Evolutionary conservation across 2,113 vertebrate genomes (phyloP).

Genomic region (Cathartes aura): DNA sequence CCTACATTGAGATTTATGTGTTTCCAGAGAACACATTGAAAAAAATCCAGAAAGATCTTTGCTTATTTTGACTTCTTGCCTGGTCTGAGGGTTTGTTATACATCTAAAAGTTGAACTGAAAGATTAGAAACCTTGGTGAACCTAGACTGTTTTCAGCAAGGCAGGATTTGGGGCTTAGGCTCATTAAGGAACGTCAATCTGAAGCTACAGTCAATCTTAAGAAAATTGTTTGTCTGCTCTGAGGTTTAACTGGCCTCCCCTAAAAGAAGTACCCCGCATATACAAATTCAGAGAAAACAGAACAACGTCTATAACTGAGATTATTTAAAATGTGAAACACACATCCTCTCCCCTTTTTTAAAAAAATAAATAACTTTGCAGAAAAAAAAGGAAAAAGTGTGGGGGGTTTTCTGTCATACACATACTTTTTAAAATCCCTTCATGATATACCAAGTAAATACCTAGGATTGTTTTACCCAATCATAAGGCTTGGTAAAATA

Average conservation of each 20-base stretch:
- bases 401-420: background rate
- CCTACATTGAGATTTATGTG: background rate
- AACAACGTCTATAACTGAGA: background rate
- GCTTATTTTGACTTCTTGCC: constrained; percentile 53
- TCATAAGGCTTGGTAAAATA: background rate
- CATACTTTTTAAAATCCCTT: background rate
- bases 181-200: constrained; percentile 28
- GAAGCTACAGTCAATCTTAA: background rate
- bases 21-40: constrained; percentile 20
- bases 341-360: background rate
- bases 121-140: constrained; percentile 36
- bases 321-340: background rate
- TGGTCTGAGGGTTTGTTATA: constrained; percentile 21
- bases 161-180: constrained; percentile 35
- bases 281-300: background rate
- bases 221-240: constrained; percentile 2
- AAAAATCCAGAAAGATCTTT: background rate
- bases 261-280: background rate
- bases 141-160: constrained; percentile 24
- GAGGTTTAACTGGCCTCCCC: background rate
- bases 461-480: background rate
- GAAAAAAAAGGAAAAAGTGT: background rate
- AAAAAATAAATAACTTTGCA: background rate
- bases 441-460: background rate
- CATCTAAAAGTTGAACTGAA: constrained; percentile 19